phyloP scores from a whole-genome alignment of 2,888 invertebrate species.

The Diloba caeruleocephala region DNA sequence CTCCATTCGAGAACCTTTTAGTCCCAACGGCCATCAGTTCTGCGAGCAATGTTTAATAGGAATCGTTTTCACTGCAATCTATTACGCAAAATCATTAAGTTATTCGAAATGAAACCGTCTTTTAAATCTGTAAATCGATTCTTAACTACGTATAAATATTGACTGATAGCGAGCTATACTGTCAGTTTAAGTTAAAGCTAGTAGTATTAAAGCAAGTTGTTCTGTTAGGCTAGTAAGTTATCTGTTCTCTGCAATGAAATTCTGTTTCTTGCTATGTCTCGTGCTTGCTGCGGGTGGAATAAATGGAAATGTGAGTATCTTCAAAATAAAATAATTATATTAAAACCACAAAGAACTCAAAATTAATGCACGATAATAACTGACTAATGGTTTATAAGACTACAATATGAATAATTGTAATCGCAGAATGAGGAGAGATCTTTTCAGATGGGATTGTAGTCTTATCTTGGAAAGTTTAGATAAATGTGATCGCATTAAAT shows the following conservation, averaged over 20 bases:
- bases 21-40: too few relatives aligned
- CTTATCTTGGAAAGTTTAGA: too few relatives aligned
- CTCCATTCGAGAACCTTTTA: too few relatives aligned
- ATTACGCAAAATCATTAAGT: conserved; percentile 6
- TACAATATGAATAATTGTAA: too few relatives aligned
- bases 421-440: too few relatives aligned
- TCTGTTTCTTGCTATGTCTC: conserved; percentile 4
- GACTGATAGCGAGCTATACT: not conserved
- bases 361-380: not conserved
- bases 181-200: conserved; percentile 1
- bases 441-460: too few relatives aligned
- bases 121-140: conserved; percentile 12
- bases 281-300: conserved; percentile 5
- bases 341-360: too few relatives aligned
- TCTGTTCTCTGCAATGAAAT: conserved; percentile 15
- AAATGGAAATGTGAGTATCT: conserved; percentile 8
- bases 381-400: too few relatives aligned
- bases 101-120: conserved; percentile 7
- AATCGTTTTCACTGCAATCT: not conserved
- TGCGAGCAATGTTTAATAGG: too few relatives aligned
- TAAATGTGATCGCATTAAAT: too few relatives aligned
- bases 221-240: not conserved
- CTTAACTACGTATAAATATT: conserved; percentile 19
- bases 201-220: not conserved
- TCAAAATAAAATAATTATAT: too few relatives aligned